Conservation (phyloP, 2,888 invertebrate species). For the Polymixis flavicincta region DNA sequence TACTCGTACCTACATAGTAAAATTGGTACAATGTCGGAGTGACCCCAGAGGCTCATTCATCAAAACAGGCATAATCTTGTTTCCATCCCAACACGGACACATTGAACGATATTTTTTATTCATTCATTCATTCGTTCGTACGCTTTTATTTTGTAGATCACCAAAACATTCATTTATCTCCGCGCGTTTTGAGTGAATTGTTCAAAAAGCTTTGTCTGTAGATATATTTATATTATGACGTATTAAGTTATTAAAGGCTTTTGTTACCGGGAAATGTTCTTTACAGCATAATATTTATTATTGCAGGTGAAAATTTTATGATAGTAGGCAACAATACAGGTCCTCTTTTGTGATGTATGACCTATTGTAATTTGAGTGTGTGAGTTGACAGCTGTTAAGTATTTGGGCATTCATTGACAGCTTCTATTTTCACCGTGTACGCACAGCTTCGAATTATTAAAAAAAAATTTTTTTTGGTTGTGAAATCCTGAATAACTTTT, state of each 20-base stretch:
- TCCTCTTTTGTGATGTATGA: constrained; percentile 3
- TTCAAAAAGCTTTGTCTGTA: constrained; percentile 35
- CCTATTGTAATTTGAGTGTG: constrained; percentile 5
- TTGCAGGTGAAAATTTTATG: constrained; percentile 24
- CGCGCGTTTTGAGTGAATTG: constrained; percentile 54
- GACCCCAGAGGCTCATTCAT: constrained; percentile 80
- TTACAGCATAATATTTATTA: constrained; percentile 13
- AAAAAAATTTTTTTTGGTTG: no score
- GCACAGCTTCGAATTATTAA: not conserved
- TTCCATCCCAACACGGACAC: constrained; percentile 76
- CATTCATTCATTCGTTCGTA: constrained; percentile 68
- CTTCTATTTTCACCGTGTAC: not conserved
- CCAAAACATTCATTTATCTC: constrained; percentile 63
- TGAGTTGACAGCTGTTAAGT: constrained; percentile 11
- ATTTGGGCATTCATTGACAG: not conserved
- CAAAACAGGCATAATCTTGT: constrained; percentile 82
- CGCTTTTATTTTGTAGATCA: constrained; percentile 61
- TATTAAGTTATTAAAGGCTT: constrained; percentile 51
- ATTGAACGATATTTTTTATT: constrained; percentile 79
- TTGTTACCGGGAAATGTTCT: constrained; percentile 35
- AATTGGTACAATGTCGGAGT: constrained; percentile 67
- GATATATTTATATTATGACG: constrained; percentile 42
- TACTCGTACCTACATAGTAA: constrained; percentile 69
- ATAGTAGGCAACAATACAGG: not conserved
- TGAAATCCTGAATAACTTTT: no score